Evolutionary conservation across 2,888 invertebrate genomes (phyloP), one percentile per base, ranked within the genome.

Genomic region (Pinctada fucata): DNA sequence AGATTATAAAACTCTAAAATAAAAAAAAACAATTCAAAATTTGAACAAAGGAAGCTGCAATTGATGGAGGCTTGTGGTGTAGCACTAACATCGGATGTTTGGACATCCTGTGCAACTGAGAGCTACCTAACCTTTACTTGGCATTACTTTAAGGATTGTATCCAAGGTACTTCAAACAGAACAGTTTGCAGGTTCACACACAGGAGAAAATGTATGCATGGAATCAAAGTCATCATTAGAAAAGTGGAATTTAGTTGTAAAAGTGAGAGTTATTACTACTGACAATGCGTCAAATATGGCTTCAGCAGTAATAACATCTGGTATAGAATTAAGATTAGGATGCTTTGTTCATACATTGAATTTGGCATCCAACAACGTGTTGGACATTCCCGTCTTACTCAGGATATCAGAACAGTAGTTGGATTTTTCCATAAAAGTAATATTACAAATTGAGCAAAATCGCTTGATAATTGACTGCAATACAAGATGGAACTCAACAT

Each of bases 381-480:
- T 69, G 2, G 48, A 31, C 48, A n/a, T 45, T 48, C 45, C 50
- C 6, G 47, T 45, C 2, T 48, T 58, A 45, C 63, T 16, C 47
- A 8, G 8, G 63, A 72, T 31, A 63, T 72, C 5, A 52, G 72
- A 31, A 10, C 72, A 47, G 48, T 72, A 58, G 72, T 58, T 2
- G 13, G 58, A n/a, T 72, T 72, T 45, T 72, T 72, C 48, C 72
- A 72, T 48, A 58, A 72, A 72, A 72, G 72, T 45, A 72, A 72
- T 45, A 72, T 72, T 16, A 63, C 31, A 51, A 72, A 65, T 65
- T 2, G 31, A 2, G 31, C 16, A 31, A 5, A 16, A 70, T 49
- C 47, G 70, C 48, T 49, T 70, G 13, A 49, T 70, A 8, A 70
- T 70, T 13, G 70, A 70, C n/a, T 70, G 70, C 51, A 70, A 70